A percentile compares a stretch with the other conserved stretches of the same genome.
Conservation (phyloP, 2,888 invertebrate species). For the Amphipoea oculea region DNA sequence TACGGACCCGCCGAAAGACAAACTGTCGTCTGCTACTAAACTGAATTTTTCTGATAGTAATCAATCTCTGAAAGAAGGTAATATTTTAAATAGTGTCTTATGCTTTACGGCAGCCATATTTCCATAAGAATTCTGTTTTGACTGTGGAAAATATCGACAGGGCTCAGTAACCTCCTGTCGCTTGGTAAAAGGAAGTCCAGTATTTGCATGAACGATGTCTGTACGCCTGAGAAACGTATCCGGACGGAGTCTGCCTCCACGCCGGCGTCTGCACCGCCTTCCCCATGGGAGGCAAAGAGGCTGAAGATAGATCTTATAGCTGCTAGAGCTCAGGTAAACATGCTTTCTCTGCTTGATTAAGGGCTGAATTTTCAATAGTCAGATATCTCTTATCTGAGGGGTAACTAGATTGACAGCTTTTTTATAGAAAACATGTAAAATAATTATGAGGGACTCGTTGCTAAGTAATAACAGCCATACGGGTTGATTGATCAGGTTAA, state of each 20-base stretch:
- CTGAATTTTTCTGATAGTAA: slow-evolving; percentile 88
- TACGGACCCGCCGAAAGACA: slow-evolving; percentile 87
- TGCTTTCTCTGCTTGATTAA: background rate
- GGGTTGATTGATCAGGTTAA: no score
- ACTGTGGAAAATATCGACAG: slow-evolving; percentile 65
- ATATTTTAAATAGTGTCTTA: slow-evolving; percentile 4
- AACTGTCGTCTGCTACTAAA: slow-evolving; percentile 84
- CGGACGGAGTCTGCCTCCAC: slow-evolving; percentile 80
- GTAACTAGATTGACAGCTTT: background rate
- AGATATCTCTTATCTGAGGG: background rate
- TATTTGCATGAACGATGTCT: slow-evolving; percentile 71
- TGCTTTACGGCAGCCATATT: background rate
- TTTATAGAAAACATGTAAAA: background rate
- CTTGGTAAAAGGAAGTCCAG: slow-evolving; percentile 86
- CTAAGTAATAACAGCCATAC: no score
- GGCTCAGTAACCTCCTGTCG: slow-evolving; percentile 79
- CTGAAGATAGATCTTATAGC: slow-evolving; percentile 92
- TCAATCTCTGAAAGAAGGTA: slow-evolving; percentile 86
- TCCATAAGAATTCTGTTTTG: background rate
- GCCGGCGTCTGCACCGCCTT: slow-evolving; percentile 78
- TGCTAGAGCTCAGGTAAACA: slow-evolving; percentile 88
- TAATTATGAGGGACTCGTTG: no score
- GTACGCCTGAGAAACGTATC: slow-evolving; percentile 83
- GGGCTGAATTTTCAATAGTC: background rate
- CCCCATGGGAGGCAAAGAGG: slow-evolving; percentile 92